Conservation (phyloP, 2,888 invertebrate genomes). For the Phengaris arion region DNA sequence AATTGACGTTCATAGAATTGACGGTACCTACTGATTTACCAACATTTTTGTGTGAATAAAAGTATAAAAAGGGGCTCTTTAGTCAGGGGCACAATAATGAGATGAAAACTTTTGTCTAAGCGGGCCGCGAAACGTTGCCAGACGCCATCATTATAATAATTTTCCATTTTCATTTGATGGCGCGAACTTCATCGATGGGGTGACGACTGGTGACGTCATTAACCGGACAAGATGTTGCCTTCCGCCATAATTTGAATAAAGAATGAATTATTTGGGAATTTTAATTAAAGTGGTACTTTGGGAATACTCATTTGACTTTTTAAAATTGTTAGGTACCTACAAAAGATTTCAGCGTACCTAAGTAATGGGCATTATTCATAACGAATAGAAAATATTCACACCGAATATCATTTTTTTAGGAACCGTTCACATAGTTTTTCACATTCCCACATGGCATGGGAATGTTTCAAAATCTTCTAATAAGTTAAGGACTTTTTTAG, state of each 20-base stretch:
- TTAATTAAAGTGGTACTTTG: background rate
- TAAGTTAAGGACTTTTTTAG: too few species aligned
- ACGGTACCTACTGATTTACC: too few species aligned
- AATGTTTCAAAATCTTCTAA: too few species aligned
- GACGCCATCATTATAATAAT: constrained; percentile 16
- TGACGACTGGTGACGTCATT: constrained; percentile 15
- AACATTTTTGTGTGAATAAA: too few species aligned
- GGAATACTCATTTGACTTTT: background rate
- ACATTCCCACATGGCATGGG: too few species aligned
- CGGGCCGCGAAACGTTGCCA: background rate
- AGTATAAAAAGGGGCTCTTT: too few species aligned
- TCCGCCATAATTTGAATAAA: constrained; percentile 13
- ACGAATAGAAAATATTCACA: background rate
- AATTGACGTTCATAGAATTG: too few species aligned
- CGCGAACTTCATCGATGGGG: background rate
- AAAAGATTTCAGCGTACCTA: background rate
- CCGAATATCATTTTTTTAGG: too few species aligned
- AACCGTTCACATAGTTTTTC: too few species aligned
- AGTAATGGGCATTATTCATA: too few species aligned
- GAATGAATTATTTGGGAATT: background rate
- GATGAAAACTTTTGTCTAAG: constrained; percentile 17
- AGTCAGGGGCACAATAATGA: background rate
- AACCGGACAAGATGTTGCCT: background rate
- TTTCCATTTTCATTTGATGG: constrained; percentile 13
- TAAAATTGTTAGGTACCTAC: background rate